These are phyloP conservation scores for Ryuthela nishihirai DNA, from an alignment of 2,888 invertebrate species.

Conservation along the genomic window DNA sequence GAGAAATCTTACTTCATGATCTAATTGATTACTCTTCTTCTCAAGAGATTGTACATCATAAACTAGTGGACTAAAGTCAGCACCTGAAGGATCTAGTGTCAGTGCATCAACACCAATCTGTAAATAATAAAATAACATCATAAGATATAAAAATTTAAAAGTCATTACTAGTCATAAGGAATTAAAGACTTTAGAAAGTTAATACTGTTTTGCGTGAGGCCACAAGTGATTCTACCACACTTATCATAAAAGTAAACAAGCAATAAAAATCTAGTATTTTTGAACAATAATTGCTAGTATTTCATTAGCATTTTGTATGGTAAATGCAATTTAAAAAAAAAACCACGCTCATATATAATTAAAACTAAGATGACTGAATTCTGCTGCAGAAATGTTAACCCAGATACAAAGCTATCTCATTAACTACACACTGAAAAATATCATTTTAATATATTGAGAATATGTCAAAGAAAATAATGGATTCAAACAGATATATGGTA, in stretches of 20 bases:
- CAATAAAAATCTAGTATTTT: neutral
- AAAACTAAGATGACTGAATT: no score
- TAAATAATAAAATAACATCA: neutral
- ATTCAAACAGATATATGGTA: no score
- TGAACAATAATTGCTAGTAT: neutral
- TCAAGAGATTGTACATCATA: conserved; percentile 51
- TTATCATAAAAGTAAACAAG: neutral
- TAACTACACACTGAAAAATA: no score
- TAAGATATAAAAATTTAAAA: no score
- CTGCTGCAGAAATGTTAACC: no score
- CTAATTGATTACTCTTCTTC: conserved; percentile 21
- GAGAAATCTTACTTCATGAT: conserved; percentile 14
- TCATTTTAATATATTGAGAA: no score
- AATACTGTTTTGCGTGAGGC: neutral
- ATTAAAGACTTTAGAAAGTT: neutral
- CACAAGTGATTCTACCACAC: neutral
- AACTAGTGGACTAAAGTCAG: conserved; percentile 64
- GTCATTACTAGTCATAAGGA: neutral
- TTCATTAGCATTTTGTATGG: no score
- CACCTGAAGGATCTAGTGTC: conserved; percentile 61
- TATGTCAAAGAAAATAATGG: no score
- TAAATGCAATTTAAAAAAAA: no score
- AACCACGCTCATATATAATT: no score
- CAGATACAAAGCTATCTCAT: no score
- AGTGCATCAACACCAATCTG: conserved; percentile 47